Conservation (phyloP, 2,888 invertebrate genomes). For the Stomorhina lunata region DNA sequence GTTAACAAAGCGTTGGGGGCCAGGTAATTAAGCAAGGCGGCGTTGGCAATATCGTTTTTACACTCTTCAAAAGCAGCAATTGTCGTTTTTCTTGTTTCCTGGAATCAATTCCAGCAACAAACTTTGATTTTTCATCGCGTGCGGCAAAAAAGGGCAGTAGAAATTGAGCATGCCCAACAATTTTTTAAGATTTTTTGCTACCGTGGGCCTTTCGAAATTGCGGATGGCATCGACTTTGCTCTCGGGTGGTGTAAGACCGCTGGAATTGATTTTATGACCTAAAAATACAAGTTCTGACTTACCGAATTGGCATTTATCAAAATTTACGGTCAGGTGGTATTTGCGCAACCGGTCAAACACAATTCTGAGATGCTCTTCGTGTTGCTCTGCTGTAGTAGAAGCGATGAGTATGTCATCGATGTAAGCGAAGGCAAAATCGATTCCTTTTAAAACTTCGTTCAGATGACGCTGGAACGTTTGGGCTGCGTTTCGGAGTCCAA, state of each 20-base stretch:
- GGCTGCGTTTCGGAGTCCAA: no score
- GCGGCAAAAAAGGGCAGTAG: slow-evolving; percentile 59
- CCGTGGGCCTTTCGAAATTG: background rate
- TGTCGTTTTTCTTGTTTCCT: slow-evolving; percentile 60
- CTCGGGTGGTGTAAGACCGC: background rate
- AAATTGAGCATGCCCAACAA: slow-evolving; percentile 67
- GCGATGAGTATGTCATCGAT: no score
- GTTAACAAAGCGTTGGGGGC: no score
- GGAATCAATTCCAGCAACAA: background rate
- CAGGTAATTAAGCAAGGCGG: no score
- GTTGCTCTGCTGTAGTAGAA: no score
- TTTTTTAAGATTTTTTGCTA: slow-evolving; percentile 5
- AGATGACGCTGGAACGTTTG: no score
- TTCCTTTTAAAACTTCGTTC: no score
- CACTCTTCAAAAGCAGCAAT: background rate
- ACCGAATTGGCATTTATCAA: background rate
- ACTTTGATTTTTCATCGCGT: slow-evolving; percentile 19
- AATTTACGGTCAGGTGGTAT: background rate
- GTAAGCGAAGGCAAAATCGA: no score
- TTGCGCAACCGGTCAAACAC: no score
- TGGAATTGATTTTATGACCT: background rate
- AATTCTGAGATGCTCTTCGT: no score
- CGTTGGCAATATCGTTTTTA: background rate
- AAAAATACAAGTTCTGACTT: background rate
- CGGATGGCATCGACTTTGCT: slow-evolving; percentile 51